Base-by-base conservation (phyloP, 2,113 vertebrate species). In the Paedocypris sp. region DNA sequence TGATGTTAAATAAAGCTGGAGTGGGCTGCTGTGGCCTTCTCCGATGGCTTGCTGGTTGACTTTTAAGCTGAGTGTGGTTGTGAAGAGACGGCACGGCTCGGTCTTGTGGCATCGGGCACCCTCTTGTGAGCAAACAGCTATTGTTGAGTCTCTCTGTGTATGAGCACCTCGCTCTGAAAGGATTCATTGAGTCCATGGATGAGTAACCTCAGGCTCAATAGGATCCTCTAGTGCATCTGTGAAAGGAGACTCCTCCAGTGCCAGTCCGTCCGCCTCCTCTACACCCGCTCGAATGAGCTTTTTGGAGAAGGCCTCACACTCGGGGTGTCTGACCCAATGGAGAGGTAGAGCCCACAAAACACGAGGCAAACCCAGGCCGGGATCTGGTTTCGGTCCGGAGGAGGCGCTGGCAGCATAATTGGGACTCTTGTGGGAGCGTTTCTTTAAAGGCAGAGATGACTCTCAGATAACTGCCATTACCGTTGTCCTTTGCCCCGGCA, bases 71-170 rank as follows among this genome's bases (percentile, higher is more conserved):
- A 11, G 52, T 62, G 71, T 67, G 52, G 61, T 68, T 46, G 31
- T 9, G 31, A 59, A 68, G 51, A 50, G 57, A 69, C 62, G 45
- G 66, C 67, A 72, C n/a, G 33, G 49, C 32, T 39, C 31, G 22
- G 48, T 35, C 46, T 62, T 64, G 50, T 56, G 58, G 65, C 58
- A 45, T 57, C 33, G 39, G 38, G 53, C 41, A 64, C 58, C 64
- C 73, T 71, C 67, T 70, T 65, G 69, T 73, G 66, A 76, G 68
- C 73, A 80, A 79, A 80, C 77, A 74, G 51, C 63, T 42, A 42
- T 67, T 60, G 66, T 79, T 76, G 67, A 74, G 69, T 63, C 45
- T 60, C 65, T 54, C 65, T 51, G 42, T 58, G 68, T 72, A 70
- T 73, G 73, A 68, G 61, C 67, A 73, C 65, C 70, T 66, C 67